Evolutionary conservation across 2,113 vertebrate genomes (phyloP).

Genomic region (Anguilla rostrata): DNA sequence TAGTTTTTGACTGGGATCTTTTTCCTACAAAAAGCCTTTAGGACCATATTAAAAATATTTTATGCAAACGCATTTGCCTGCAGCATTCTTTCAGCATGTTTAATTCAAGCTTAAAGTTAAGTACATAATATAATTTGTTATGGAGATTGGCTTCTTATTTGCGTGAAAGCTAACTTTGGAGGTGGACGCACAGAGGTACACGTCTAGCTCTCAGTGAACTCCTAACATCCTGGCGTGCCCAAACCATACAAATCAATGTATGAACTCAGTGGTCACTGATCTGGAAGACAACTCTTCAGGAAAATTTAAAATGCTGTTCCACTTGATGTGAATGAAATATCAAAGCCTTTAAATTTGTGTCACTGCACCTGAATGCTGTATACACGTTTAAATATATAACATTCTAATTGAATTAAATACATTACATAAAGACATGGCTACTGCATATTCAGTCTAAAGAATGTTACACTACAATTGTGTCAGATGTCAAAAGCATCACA

Average conservation of each 20-base stretch:
- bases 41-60: conserved; percentile 14
- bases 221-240: conserved; percentile 8
- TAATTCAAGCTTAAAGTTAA: conserved; percentile 26
- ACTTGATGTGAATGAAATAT: conserved; percentile 7
- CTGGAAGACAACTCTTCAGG: background rate
- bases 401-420: background rate
- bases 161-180: background rate
- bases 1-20: background rate
- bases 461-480: too few species aligned
- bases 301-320: conserved; percentile 13
- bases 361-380: background rate
- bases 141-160: conserved; percentile 15
- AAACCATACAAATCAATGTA: conserved; percentile 22
- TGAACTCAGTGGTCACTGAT: conserved; percentile 13
- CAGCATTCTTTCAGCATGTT: conserved; percentile 22
- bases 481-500: too few species aligned
- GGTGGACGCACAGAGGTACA: conserved; percentile 24
- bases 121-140: conserved; percentile 32
- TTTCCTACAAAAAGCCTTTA: conserved; percentile 2
- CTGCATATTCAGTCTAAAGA: too few species aligned
- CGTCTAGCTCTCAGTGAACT: conserved; percentile 11
- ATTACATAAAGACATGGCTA: background rate
- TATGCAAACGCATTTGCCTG: background rate
- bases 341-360: background rate
- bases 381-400: background rate